Evolutionary conservation across 2,113 vertebrate species (phyloP).

Genomic region (Protobothrops mucrosquamatus): DNA sequence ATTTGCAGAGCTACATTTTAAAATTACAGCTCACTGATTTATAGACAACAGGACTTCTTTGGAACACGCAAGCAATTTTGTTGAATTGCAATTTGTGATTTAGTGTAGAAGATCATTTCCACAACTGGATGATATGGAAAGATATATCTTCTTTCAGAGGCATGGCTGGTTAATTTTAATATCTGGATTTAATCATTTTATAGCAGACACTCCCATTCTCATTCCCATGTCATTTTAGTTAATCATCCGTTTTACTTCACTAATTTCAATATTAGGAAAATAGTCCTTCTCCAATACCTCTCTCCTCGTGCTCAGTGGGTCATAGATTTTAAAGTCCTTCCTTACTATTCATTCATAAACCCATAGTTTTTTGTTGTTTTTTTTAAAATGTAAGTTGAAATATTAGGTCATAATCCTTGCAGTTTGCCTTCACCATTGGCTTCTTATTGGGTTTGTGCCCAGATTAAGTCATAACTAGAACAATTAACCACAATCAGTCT

Average conservation of each 20-base stretch:
- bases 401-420: background rate
- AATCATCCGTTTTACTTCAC: background rate
- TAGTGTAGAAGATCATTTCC: background rate
- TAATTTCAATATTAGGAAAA: background rate
- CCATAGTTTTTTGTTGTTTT: background rate
- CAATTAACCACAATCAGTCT: background rate
- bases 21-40: slow-evolving; percentile 19
- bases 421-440: background rate
- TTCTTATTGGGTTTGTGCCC: background rate
- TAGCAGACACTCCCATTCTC: background rate
- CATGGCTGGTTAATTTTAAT: slow-evolving; percentile 1
- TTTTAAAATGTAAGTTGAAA: background rate
- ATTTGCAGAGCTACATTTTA: slow-evolving; percentile 4
- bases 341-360: background rate
- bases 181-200: background rate
- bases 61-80: background rate
- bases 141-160: background rate
- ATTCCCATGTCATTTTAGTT: background rate
- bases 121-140: background rate
- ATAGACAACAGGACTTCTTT: slow-evolving; percentile 5
- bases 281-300: background rate
- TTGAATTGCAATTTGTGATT: slow-evolving; percentile 23
- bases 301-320: background rate
- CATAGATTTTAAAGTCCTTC: background rate
- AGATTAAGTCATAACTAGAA: background rate